phyloP scores from a whole-genome alignment of 2,113 vertebrate genomes.

The Ailurus styani region DNA sequence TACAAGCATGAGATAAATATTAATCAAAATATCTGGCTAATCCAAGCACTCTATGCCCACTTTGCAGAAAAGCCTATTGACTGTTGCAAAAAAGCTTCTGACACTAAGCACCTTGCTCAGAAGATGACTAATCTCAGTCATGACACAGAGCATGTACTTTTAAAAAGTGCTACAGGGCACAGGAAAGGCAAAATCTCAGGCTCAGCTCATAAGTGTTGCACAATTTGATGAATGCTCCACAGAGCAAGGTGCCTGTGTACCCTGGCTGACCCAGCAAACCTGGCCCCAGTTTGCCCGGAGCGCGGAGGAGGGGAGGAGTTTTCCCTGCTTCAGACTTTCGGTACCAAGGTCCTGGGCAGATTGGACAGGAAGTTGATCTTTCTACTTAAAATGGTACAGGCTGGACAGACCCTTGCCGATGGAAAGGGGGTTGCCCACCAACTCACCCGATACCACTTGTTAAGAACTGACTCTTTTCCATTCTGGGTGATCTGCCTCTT shows the following conservation, averaged over 20 bases:
- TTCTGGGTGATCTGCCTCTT: neutral
- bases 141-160: neutral
- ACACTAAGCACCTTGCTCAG: neutral
- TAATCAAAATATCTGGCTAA: neutral
- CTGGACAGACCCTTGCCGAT: neutral
- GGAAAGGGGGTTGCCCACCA: too few species aligned
- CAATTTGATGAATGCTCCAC: neutral
- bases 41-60: neutral
- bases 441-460: neutral
- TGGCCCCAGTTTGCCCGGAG: neutral
- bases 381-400: neutral
- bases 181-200: neutral
- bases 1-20: neutral
- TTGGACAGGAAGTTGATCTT: neutral
- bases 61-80: neutral
- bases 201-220: neutral
- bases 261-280: neutral
- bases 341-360: neutral
- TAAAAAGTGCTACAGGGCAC: neutral
- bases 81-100: neutral
- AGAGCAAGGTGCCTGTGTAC: too few species aligned
- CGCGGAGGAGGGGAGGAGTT: neutral
- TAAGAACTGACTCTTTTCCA: neutral
- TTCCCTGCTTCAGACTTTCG: neutral
- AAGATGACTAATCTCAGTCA: neutral